These are phyloP conservation scores for Ditylenchus weischeri DNA, from an alignment of 2,888 invertebrate genomes.

Conservation along the genomic window DNA sequence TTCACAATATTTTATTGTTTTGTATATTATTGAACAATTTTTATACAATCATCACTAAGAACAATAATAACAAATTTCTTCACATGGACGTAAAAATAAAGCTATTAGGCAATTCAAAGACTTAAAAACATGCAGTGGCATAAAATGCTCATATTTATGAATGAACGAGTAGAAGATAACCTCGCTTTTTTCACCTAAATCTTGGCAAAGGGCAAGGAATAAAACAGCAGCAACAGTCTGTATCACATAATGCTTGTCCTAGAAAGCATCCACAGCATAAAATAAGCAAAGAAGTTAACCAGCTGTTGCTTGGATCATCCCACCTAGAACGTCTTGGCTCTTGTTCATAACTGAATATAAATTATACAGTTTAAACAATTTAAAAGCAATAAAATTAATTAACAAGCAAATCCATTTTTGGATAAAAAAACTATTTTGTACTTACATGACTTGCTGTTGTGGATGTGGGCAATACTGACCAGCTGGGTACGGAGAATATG, in stretches of 20 bases:
- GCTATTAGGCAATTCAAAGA: too few species aligned
- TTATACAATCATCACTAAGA: too few species aligned
- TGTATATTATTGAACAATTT: too few species aligned
- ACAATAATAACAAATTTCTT: too few species aligned
- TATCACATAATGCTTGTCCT: constrained; percentile 33
- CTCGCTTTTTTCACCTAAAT: constrained; percentile 1
- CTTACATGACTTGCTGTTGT: constrained; percentile 51
- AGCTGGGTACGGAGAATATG: constrained; percentile 37
- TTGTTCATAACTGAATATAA: constrained; percentile 38
- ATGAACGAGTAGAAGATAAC: too few species aligned
- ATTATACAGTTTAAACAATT: too few species aligned
- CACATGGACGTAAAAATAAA: too few species aligned
- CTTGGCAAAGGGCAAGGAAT: constrained; percentile 32
- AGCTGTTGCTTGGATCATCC: constrained; percentile 40
- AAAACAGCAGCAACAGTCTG: constrained; percentile 31
- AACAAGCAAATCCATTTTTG: constrained; percentile 6
- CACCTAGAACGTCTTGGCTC: constrained; percentile 15
- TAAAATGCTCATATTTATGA: too few species aligned
- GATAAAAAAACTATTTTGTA: constrained; percentile 10
- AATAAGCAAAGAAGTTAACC: constrained; percentile 46
- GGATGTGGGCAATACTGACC: constrained; percentile 46
- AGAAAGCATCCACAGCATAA: constrained; percentile 51
- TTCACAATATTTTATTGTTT: too few species aligned
- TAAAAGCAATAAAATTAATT: too few species aligned
- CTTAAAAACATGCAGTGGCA: too few species aligned